Percentiles rank a stretch among this genome's conserved stretches.
Evolutionary conservation across 2,888 invertebrate species (phyloP).

Genomic region (Aphrophora alni): DNA sequence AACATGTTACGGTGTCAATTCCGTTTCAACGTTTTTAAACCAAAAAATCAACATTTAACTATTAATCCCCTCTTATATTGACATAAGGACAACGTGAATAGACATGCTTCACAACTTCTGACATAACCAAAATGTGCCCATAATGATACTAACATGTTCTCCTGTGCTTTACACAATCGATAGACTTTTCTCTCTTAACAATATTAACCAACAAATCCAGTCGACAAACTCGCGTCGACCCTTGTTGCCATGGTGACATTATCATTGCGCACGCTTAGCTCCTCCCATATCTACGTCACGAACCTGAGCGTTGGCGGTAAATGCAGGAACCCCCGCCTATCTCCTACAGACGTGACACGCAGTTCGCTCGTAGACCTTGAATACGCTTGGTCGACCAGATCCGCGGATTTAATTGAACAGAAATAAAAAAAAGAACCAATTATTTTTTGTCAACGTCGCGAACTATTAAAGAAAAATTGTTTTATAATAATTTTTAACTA

Average conservation of each 20-base stretch:
- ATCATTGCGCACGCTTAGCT: neutral
- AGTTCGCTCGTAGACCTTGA: neutral
- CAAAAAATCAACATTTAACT: neutral
- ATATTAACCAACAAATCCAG: conserved; percentile 6
- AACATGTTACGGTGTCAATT: no score
- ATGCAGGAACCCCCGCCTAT: neutral
- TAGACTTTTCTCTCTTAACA: conserved; percentile 2
- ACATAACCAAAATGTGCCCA: neutral
- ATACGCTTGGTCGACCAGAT: neutral
- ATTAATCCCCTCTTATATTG: neutral
- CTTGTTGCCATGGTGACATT: neutral
- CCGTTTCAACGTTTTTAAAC: neutral
- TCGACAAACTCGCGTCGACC: neutral
- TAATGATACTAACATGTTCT: neutral
- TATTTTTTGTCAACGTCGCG: neutral
- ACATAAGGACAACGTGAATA: neutral
- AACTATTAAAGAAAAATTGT: neutral
- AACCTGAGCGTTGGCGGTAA: neutral
- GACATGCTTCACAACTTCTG: neutral
- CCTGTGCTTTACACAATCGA: neutral
- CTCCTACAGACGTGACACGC: neutral
- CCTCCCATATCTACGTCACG: neutral
- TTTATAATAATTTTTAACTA: no score
- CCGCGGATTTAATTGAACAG: neutral
- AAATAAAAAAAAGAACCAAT: neutral